Conservation (phyloP, 2,888 invertebrate species). For the Globia sparganii region DNA sequence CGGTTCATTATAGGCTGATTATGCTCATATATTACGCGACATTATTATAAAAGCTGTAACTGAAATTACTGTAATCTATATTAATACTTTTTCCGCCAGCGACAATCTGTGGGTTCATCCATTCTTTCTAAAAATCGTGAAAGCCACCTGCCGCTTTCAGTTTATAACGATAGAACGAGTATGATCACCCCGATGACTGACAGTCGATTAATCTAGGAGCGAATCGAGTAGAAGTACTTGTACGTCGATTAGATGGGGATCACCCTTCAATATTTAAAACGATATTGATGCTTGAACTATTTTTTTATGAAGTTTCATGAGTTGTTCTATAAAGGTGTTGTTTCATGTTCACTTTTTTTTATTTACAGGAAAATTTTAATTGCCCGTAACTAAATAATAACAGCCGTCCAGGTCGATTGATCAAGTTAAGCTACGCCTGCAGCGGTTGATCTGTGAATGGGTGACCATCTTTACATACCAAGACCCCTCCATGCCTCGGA, state of each 20-base stretch:
- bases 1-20: too few relatives aligned
- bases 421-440: too few relatives aligned
- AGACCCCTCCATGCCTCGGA: too few relatives aligned
- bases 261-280: constrained; percentile 6
- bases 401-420: too few relatives aligned
- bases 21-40: not conserved
- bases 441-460: too few relatives aligned
- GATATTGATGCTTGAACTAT: not conserved
- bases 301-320: not conserved
- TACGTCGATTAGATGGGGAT: constrained; percentile 9
- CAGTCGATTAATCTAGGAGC: constrained; percentile 47
- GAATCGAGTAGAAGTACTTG: constrained; percentile 37
- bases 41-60: not conserved
- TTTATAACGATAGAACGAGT: constrained; percentile 48
- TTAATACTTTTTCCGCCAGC: not conserved
- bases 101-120: not conserved
- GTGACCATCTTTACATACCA: too few relatives aligned
- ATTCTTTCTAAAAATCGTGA: constrained; percentile 16
- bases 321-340: not conserved
- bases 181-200: constrained; percentile 50
- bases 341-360: too few relatives aligned
- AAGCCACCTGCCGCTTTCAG: constrained; percentile 31
- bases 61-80: not conserved
- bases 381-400: too few relatives aligned
- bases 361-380: too few relatives aligned